Conservation (phyloP, 2,797 vertebrate genomes). For the Ciconia nigra region DNA sequence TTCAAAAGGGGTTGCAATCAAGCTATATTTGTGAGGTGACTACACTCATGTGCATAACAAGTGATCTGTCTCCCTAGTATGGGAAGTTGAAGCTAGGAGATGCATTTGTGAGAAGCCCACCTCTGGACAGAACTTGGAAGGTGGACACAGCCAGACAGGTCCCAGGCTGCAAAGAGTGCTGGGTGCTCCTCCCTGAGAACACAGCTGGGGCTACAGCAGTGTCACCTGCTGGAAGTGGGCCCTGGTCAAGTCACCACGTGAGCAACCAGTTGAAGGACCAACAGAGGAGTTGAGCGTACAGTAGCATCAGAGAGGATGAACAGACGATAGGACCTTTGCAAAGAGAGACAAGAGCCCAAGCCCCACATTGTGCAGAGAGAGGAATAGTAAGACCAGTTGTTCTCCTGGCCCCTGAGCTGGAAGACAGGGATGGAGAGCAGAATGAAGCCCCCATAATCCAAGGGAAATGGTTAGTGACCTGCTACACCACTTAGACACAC, state of each 20-base stretch:
- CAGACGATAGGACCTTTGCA: not conserved
- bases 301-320: not conserved
- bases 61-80: not conserved
- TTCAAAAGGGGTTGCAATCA: not conserved
- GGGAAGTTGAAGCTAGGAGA: not conserved
- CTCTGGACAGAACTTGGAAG: not conserved
- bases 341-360: not conserved
- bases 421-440: not conserved
- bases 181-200: not conserved
- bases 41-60: not conserved
- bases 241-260: not conserved
- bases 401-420: rapidly evolving
- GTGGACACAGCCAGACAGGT: not conserved
- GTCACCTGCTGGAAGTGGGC: not conserved
- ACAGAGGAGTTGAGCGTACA: not conserved
- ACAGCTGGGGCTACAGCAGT: not conserved
- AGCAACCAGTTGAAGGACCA: not conserved
- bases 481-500: not conserved
- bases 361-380: not conserved
- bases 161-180: not conserved
- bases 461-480: not conserved
- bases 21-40: not conserved
- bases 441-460: not conserved
- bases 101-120: not conserved
- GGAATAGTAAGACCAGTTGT: not conserved